phyloP scores from a whole-genome alignment of 2,888 invertebrate genomes.

The Biston betularia region DNA sequence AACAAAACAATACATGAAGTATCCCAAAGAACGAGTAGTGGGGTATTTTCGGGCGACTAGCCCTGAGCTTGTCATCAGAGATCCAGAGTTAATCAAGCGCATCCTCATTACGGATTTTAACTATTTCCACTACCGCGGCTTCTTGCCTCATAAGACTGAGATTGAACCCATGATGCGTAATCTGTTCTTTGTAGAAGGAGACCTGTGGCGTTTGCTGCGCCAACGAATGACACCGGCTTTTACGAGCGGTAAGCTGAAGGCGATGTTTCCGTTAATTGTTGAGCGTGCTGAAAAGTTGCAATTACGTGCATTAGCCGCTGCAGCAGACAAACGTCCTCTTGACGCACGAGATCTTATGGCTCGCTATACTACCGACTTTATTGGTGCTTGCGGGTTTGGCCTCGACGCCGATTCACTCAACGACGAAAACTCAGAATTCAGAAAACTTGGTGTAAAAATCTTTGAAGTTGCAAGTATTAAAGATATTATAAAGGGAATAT shows the following conservation, averaged over 20 bases:
- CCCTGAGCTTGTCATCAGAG: slow-evolving; percentile 15
- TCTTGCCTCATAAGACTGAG: slow-evolving; percentile 2
- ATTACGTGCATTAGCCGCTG: neutral
- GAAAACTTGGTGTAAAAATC: slow-evolving; percentile 6
- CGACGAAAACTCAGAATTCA: slow-evolving; percentile 9
- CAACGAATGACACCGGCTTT: slow-evolving; percentile 5
- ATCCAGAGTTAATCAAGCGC: slow-evolving; percentile 12
- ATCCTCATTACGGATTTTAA: slow-evolving; percentile 16
- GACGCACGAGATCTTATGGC: slow-evolving; percentile 9
- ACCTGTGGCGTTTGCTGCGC: slow-evolving; percentile 1
- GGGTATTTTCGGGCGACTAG: neutral
- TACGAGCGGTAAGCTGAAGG: slow-evolving; percentile 10
- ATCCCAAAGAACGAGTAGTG: slow-evolving; percentile 5
- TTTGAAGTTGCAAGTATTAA: neutral
- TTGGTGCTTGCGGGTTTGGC: slow-evolving; percentile 8
- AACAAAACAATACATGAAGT: neutral
- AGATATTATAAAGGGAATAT: neutral
- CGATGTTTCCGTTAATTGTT: slow-evolving; percentile 5
- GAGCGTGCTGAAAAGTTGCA: slow-evolving; percentile 2
- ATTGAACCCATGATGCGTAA: slow-evolving; percentile 1
- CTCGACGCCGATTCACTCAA: slow-evolving; percentile 10
- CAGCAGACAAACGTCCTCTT: neutral
- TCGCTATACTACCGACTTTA: too few species aligned
- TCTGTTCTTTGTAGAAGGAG: slow-evolving; percentile 1
- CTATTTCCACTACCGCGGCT: slow-evolving; percentile 8